Conservation (phyloP, 2,888 invertebrate species). For the Drosophila leonis region DNA sequence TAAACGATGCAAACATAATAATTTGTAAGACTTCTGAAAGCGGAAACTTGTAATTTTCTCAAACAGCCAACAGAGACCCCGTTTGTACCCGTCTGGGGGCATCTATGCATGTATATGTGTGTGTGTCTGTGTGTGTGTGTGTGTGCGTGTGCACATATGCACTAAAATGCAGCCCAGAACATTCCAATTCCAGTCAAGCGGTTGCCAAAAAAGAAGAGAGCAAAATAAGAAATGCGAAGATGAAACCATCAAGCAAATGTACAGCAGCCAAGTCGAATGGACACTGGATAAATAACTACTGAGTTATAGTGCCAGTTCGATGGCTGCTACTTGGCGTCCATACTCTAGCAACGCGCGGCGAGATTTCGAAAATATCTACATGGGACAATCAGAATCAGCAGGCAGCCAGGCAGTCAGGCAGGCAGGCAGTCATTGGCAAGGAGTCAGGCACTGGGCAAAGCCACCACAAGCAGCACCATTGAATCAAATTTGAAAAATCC, state of each 20-base stretch:
- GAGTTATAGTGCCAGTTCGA: constrained; percentile 67
- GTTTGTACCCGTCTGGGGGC: not conserved
- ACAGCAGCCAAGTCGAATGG: constrained; percentile 72
- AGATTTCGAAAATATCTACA: constrained; percentile 78
- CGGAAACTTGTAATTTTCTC: constrained; percentile 81
- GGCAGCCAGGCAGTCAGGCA: constrained; percentile 1
- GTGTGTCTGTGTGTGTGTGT: constrained; percentile 20
- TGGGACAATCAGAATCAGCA: constrained; percentile 71
- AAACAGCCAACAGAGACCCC: constrained; percentile 57
- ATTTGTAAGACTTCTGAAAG: constrained; percentile 81
- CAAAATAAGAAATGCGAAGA: constrained; percentile 35
- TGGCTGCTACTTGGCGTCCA: constrained; percentile 45
- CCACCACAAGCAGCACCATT: constrained; percentile 43
- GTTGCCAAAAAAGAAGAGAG: constrained; percentile 70
- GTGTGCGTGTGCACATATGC: constrained; percentile 36
- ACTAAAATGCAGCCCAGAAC: constrained; percentile 72
- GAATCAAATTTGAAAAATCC: constrained; percentile 76
- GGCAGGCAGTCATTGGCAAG: constrained; percentile 23
- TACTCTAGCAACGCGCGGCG: constrained; percentile 41
- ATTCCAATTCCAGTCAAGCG: constrained; percentile 60
- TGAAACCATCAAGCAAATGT: constrained; percentile 52
- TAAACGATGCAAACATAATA: constrained; percentile 81
- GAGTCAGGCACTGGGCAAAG: constrained; percentile 27
- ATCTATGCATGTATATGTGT: constrained; percentile 19
- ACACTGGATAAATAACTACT: constrained; percentile 77